Base-by-base conservation (phyloP, 2,113 vertebrate species). In the Lepisosteus osseus region DNA sequence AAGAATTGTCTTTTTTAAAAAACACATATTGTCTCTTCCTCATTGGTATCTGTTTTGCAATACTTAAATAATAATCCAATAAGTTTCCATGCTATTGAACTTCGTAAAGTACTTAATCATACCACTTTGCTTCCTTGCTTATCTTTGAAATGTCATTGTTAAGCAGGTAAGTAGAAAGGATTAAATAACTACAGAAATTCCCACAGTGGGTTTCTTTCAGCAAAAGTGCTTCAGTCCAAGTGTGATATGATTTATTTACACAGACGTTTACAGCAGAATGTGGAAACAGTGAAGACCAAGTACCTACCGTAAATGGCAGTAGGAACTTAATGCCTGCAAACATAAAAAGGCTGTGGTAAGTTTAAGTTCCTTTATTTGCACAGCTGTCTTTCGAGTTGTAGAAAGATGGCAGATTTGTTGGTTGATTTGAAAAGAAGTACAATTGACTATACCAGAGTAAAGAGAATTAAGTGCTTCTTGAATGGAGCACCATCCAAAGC, bases 361-460 rank as follows among this genome's bases (percentile, higher is more conserved):
- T 71, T 67, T 61, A 42, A 70, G 51, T 71, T 17, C 63, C 56
- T 56, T 8, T 77, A 78, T 82, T 74, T 69, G 70, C 72, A 72
- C 55, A 76, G 73, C 77, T 78, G 72, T 68, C 70, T 67, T 70
- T 40, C 69, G 63, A 74, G 75, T 59, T 69, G 78, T 73, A 79
- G 68, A 74, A 67, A 64, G 65, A 61, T 44, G 41, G 57, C 75
- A 70, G 61, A 68, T 57, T 69, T 72, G 73, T 70, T 59, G 51
- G 55, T 59, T 11, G 7, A 64, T 64, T 72, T 62, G 51, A 54
- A 56, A 64, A 57, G 57, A 51, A 71, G 67, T 67, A 75, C 72
- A 68, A 15, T 14, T 40, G 74, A 12, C 47, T 73, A 57, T 56
- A 69, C 45, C 67, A 57, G 7, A 61, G 67, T 42, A 40, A 9